These are phyloP conservation scores for Otolemur crassicaudatus DNA, from an alignment of 2,797 vertebrate species.

Conservation along the genomic window DNA sequence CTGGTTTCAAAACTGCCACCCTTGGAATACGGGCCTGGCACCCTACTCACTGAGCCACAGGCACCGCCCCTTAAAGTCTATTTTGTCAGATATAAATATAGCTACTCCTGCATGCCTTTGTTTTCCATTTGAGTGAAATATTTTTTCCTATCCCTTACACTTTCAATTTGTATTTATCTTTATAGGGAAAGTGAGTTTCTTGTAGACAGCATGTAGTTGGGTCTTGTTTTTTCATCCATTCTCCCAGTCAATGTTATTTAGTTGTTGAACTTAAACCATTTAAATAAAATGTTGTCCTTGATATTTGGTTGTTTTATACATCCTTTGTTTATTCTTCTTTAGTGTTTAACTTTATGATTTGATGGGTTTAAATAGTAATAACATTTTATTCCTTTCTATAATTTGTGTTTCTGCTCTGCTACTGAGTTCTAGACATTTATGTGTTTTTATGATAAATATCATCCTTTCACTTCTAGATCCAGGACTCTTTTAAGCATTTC, in stretches of 20 bases:
- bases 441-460: background rate
- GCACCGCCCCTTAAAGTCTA: background rate
- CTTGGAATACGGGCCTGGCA: no score
- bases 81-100: background rate
- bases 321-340: background rate
- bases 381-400: background rate
- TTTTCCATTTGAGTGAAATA: background rate
- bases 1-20: no score
- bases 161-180: background rate
- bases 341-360: background rate
- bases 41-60: no score
- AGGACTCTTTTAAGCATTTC: background rate
- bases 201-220: background rate
- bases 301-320: background rate
- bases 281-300: background rate
- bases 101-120: background rate
- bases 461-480: background rate
- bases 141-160: background rate
- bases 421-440: background rate
- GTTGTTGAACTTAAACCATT: background rate
- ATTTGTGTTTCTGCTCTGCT: background rate
- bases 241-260: background rate
- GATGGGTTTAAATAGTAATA: background rate
- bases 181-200: background rate
- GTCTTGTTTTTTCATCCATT: background rate